A percentile compares a stretch with the other conserved stretches of the same genome.
Conservation (phyloP, 2,113 vertebrate genomes). For the Gnathonemus longibarbis region DNA sequence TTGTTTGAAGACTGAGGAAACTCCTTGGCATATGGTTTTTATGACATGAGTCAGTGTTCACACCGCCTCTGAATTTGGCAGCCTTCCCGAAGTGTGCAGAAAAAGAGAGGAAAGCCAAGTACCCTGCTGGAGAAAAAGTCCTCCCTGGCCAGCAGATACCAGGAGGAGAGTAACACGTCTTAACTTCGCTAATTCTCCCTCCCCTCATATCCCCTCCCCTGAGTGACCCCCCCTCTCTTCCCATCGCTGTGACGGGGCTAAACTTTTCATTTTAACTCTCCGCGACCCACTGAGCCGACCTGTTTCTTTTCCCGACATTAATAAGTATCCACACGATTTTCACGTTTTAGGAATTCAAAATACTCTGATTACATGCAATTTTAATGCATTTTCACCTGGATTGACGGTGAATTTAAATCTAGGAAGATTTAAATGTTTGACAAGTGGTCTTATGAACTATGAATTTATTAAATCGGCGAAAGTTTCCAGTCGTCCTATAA, state of each 20-base stretch:
- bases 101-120: constrained; percentile 31
- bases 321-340: not conserved
- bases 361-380: not conserved
- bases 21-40: not conserved
- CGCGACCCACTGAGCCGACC: not conserved
- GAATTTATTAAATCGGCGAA: not conserved
- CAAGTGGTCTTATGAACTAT: not conserved
- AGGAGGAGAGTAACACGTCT: constrained; percentile 47
- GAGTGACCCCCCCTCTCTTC: constrained; percentile 6
- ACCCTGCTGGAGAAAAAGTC: constrained; percentile 37
- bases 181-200: constrained; percentile 40
- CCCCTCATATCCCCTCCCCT: not conserved
- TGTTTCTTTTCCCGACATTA: not conserved
- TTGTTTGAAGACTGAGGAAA: not conserved
- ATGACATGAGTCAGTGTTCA: constrained; percentile 23
- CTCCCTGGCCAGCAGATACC: constrained; percentile 42
- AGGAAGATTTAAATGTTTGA: not conserved
- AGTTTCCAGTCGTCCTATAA: not conserved
- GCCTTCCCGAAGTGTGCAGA: constrained; percentile 45
- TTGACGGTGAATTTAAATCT: not conserved
- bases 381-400: not conserved
- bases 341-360: not conserved
- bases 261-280: constrained; percentile 23
- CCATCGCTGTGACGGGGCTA: constrained; percentile 30
- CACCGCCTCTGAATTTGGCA: constrained; percentile 23